These are phyloP conservation scores for Stichodactyla mertensii DNA, from an alignment of 64 coral and sea anemone species.

Conservation along the genomic window DNA sequence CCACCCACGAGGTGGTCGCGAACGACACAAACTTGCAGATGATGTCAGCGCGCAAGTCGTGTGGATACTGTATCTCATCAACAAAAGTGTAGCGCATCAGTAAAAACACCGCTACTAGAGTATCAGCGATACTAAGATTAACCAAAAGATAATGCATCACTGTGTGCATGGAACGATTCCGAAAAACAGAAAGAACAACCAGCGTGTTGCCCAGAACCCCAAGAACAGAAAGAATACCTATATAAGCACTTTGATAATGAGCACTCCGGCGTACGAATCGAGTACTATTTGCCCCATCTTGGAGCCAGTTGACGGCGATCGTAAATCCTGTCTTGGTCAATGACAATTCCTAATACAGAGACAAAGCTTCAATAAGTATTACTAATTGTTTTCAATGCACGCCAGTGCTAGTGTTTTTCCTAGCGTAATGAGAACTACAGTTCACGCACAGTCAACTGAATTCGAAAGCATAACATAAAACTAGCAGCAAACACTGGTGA, in stretches of 20 bases:
- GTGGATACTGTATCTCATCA: neutral
- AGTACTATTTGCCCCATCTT: neutral
- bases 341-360: neutral
- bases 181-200: neutral
- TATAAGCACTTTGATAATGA: neutral
- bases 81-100: neutral
- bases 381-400: too few relatives aligned
- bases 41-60: neutral
- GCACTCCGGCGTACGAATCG: neutral
- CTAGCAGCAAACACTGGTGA: too few relatives aligned
- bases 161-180: neutral
- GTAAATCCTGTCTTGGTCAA: neutral
- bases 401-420: too few relatives aligned
- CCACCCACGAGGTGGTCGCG: neutral
- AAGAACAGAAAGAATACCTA: neutral
- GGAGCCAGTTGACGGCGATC: neutral
- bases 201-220: slow-evolving; percentile 8
- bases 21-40: slow-evolving; percentile 8
- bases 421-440: too few relatives aligned
- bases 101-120: neutral
- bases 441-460: too few relatives aligned
- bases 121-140: neutral
- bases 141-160: neutral
- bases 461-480: too few relatives aligned
- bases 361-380: neutral